These are phyloP conservation scores for Eulemur albifrons DNA, from an alignment of 2,797 vertebrate species.

Conservation along the genomic window DNA sequence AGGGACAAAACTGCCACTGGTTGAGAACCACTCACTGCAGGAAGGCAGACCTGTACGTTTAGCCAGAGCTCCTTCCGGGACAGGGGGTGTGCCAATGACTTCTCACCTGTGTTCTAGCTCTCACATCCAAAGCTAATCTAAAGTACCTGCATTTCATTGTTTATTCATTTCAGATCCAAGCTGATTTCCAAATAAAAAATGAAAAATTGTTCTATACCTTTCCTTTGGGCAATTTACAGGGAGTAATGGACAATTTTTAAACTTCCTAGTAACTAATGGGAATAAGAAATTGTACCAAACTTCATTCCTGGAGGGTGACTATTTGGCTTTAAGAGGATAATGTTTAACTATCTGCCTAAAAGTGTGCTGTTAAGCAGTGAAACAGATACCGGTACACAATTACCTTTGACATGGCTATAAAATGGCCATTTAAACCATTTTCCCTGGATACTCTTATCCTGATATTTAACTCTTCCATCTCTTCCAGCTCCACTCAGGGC, in stretches of 20 bases:
- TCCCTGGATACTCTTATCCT: not conserved
- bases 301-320: slow-evolving; percentile 18
- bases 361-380: not conserved
- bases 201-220: not conserved
- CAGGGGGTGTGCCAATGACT: not conserved
- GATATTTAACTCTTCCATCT: not conserved
- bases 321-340: slow-evolving; percentile 5
- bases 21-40: not conserved
- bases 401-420: not conserved
- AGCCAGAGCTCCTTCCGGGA: not conserved
- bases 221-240: slow-evolving; percentile 37
- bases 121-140: not conserved
- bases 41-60: not conserved
- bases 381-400: slow-evolving; percentile 13
- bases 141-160: slow-evolving; percentile 11
- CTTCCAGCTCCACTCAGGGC: not conserved
- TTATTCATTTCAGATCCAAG: slow-evolving; percentile 42
- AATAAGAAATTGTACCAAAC: slow-evolving; percentile 44
- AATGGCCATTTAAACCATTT: slow-evolving; percentile 31
- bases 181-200: slow-evolving; percentile 49
- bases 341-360: slow-evolving; percentile 26
- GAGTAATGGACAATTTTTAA: slow-evolving; percentile 40
- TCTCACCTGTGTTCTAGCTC: not conserved
- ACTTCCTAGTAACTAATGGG: not conserved
- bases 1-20: not conserved